Conservation (phyloP, 2,888 invertebrate genomes). For the Machimus rusticus region DNA sequence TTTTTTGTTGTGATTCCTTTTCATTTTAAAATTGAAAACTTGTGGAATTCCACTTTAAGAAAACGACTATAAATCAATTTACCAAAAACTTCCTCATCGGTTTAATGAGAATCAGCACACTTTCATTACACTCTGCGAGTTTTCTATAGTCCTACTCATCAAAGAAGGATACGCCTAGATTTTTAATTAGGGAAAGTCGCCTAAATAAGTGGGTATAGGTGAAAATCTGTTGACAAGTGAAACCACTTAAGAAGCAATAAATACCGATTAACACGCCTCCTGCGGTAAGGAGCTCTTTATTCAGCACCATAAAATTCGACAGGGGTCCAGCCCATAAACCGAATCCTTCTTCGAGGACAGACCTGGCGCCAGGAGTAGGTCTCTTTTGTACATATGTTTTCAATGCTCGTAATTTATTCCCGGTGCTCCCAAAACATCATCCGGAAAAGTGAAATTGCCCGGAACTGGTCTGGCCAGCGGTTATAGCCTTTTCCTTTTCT, state of each 20-base stretch:
- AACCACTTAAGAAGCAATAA: constrained; percentile 48
- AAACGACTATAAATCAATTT: background rate
- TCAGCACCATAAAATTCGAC: background rate
- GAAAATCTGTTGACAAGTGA: constrained; percentile 48
- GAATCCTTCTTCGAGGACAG: background rate
- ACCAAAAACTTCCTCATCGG: background rate
- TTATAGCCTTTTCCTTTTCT: background rate
- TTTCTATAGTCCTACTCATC: background rate
- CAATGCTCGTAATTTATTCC: background rate
- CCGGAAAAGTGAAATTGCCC: background rate
- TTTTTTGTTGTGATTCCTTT: background rate
- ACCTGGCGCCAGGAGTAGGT: background rate
- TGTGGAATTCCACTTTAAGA: background rate
- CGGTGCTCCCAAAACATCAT: background rate
- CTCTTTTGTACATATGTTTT: background rate
- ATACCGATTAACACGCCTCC: constrained; percentile 55
- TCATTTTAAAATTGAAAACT: background rate
- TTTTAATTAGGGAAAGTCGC: background rate
- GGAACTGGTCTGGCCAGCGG: background rate
- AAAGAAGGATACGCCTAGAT: background rate
- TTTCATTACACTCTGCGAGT: background rate
- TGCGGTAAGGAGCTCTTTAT: background rate
- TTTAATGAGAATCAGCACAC: background rate
- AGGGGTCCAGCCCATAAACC: background rate
- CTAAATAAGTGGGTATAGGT: constrained; percentile 30